Evolutionary conservation across 2,113 vertebrate genomes (phyloP).

Genomic region (Actenoides hombroni): DNA sequence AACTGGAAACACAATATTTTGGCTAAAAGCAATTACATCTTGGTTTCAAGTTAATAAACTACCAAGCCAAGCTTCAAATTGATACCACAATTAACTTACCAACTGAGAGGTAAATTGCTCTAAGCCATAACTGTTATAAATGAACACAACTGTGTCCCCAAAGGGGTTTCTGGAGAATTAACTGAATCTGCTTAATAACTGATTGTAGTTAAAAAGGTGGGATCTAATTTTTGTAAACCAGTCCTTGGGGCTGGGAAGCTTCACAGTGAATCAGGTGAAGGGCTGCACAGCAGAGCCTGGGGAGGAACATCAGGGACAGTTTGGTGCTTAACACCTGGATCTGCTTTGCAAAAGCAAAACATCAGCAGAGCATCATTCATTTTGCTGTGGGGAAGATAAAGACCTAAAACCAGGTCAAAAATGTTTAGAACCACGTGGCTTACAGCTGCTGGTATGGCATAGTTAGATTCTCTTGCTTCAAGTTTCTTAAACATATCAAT

Average conservation of each 20-base stretch:
- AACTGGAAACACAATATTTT: neutral
- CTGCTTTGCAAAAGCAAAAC: neutral
- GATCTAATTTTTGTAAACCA: neutral
- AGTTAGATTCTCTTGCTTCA: neutral
- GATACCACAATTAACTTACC: neutral
- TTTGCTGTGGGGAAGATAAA: neutral
- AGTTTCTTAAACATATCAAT: neutral
- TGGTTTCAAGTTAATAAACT: neutral
- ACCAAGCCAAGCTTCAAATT: neutral
- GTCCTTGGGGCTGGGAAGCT: neutral
- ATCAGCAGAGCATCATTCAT: neutral
- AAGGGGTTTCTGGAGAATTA: neutral
- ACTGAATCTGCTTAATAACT: neutral
- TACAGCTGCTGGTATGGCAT: neutral
- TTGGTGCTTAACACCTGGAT: neutral
- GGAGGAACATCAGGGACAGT: neutral
- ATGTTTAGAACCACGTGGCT: neutral
- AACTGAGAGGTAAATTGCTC: neutral
- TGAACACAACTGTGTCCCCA: neutral
- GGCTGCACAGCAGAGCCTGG: neutral
- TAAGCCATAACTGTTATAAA: neutral
- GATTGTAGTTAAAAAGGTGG: neutral
- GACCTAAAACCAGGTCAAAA: neutral
- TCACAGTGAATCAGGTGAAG: rapidly evolving
- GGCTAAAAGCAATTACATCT: neutral